Base-by-base conservation (phyloP, 2,797 vertebrate species). In the Acrossocheilus fasciatus region DNA sequence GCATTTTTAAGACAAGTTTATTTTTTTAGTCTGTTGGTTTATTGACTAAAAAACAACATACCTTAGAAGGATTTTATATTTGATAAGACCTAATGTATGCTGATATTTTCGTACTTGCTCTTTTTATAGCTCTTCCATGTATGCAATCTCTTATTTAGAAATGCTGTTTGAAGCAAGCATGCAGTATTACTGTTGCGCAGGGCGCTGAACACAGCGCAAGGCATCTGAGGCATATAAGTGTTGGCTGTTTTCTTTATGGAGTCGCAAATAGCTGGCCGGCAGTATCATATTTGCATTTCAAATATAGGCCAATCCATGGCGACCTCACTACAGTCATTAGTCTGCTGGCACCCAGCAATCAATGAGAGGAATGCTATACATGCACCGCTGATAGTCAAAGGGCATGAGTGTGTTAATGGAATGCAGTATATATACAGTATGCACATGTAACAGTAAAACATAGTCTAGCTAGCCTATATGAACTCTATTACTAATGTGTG, bases 281-380 rank as follows among this genome's bases (percentile, higher is more conserved):
- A 81, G 91, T 92, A 92, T 94, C 94, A 89, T 90, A 91, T 95
- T 93, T 89, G 87, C 82, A 50, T 39, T 75, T 89, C 80, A 66
- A 79, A 89, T 87, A 82, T 86, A 87, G 88, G 81, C 87, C 87
- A 78, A 76, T 74, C 59, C 59, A 87, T 87, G 83, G 76, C 90
- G 91, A 90, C 83, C 87, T 90, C 86, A 73, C 84, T 85, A 75
- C 83, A 88, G 88, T 90, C 88, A 87, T 78, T 47, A 84, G 86
- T 88, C 83, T 54, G 68, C 86, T 84, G 82, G 85, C 82, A 59
- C 0, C 88, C 76, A 57, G 72, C 87, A 59, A 87, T 89, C 85
- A 83, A 52, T 57, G 36, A 87, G 81, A 81, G 90, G 87, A 91
- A 92, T 89, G 80, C 84, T 26, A 73, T 52, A 50, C 50, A 62